A percentile compares a stretch with the other conserved stretches of the same genome.
phyloP scores from a whole-genome alignment of 1,140 invertebrate species.

The Dendrolimus kikuchii region DNA sequence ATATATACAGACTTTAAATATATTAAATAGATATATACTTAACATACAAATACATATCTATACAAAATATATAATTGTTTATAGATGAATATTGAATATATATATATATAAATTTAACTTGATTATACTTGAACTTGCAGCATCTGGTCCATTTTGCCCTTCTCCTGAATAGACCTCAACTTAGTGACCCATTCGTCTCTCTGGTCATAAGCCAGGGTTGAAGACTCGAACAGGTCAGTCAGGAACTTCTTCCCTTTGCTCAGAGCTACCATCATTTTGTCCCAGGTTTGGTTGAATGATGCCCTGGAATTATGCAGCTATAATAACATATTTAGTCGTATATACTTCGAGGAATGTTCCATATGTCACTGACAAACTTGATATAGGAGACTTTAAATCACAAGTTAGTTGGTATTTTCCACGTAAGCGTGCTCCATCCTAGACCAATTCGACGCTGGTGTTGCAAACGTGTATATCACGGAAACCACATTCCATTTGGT shows the following conservation, averaged over 20 bases:
- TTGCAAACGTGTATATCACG: too few relatives aligned
- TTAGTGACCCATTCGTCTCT: slow-evolving; percentile 85
- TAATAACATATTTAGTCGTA: background rate
- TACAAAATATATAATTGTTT: too few relatives aligned
- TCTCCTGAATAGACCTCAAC: slow-evolving; percentile 79
- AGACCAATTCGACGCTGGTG: too few relatives aligned
- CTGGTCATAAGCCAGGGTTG: slow-evolving; percentile 84
- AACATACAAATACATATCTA: too few relatives aligned
- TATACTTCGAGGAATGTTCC: too few relatives aligned
- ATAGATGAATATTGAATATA: background rate
- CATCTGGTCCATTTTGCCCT: slow-evolving; percentile 67
- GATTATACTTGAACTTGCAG: slow-evolving; percentile 62
- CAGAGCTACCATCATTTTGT: slow-evolving; percentile 77
- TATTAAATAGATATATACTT: too few relatives aligned
- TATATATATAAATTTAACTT: slow-evolving; percentile 1
- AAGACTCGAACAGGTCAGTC: slow-evolving; percentile 83
- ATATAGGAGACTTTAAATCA: too few relatives aligned
- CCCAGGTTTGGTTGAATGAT: slow-evolving; percentile 69
- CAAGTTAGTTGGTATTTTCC: too few relatives aligned
- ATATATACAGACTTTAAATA: too few relatives aligned
- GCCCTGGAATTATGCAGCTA: slow-evolving; percentile 20
- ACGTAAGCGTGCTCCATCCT: too few relatives aligned
- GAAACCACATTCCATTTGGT: too few relatives aligned
- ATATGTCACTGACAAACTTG: too few relatives aligned
- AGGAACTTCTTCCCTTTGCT: slow-evolving; percentile 79